phyloP scores from a whole-genome alignment of 2,888 invertebrate genomes.

The Hirtodrosophila confusa region DNA sequence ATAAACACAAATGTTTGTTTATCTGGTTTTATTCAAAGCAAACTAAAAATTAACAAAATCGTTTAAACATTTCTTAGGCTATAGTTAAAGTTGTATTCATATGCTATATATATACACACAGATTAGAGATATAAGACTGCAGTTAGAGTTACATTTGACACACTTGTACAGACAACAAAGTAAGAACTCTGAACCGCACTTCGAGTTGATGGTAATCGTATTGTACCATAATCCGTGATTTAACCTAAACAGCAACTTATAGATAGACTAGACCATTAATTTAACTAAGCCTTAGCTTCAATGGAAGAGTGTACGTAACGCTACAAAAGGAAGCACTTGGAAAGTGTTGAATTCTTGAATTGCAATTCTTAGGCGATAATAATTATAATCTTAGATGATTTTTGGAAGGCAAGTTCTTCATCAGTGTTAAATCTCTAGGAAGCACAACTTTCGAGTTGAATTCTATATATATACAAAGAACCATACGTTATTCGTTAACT shows the following conservation, averaged over 20 bases:
- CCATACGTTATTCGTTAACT: constrained; percentile 16
- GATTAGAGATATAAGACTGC: constrained; percentile 32
- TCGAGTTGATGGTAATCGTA: constrained; percentile 1
- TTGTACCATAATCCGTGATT: background rate
- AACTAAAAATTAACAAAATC: constrained; percentile 73
- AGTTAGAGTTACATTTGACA: constrained; percentile 8
- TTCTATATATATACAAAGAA: constrained; percentile 50
- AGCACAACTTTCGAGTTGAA: constrained; percentile 70
- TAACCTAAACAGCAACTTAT: constrained; percentile 52
- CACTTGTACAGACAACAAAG: background rate
- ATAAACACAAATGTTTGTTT: constrained; percentile 18
- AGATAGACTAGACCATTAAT: constrained; percentile 75
- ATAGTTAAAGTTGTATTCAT: constrained; percentile 25
- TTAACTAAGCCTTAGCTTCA: constrained; percentile 62
- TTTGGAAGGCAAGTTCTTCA: constrained; percentile 59
- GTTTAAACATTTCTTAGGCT: constrained; percentile 64
- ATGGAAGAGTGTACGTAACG: constrained; percentile 45
- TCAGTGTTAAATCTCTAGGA: constrained; percentile 60
- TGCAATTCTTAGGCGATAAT: constrained; percentile 52
- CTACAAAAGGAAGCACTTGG: constrained; percentile 73
- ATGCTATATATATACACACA: constrained; percentile 38
- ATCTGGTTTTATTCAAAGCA: constrained; percentile 68
- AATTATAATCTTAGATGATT: constrained; percentile 40
- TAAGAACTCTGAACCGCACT: constrained; percentile 27
- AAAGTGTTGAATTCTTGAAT: constrained; percentile 63